A percentile compares a stretch with the other conserved stretches of the same genome.
These are phyloP conservation scores for Drosophila stalkeri DNA, from an alignment of 2,888 invertebrate genomes.

Conservation along the genomic window DNA sequence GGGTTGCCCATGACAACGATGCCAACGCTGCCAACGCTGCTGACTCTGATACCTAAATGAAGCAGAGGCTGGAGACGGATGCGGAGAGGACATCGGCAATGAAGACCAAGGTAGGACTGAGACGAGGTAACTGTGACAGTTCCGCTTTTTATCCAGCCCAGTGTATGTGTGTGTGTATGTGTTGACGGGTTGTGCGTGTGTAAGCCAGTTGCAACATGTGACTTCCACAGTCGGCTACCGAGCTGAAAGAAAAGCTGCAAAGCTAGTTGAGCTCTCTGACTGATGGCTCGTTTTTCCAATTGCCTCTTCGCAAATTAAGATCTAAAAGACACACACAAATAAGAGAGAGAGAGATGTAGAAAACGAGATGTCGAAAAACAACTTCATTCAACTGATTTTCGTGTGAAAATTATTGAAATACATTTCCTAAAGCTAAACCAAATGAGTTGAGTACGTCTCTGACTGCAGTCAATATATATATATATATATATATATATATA, in stretches of 20 bases:
- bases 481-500: constrained; percentile 14
- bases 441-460: constrained; percentile 52
- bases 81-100: constrained; percentile 6
- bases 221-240: constrained; percentile 26
- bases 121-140: constrained; percentile 66
- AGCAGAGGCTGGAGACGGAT: constrained; percentile 29
- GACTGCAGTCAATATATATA: constrained; percentile 23
- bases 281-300: constrained; percentile 49
- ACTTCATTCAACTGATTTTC: constrained; percentile 73
- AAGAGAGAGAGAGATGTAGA: constrained; percentile 3
- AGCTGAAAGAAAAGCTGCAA: constrained; percentile 27
- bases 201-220: constrained; percentile 74
- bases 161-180: constrained; percentile 11
- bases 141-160: constrained; percentile 54
- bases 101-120: constrained; percentile 13
- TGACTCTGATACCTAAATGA: constrained; percentile 68
- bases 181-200: constrained; percentile 50
- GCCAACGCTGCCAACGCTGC: constrained; percentile 31
- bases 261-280: constrained; percentile 72
- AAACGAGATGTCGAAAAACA: constrained; percentile 37
- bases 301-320: constrained; percentile 63
- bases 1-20: constrained; percentile 58
- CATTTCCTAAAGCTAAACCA: constrained; percentile 70
- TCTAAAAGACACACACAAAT: constrained; percentile 50
- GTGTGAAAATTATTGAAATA: constrained; percentile 81